Conservation (phyloP, 1,140 invertebrate genomes). For the Tetramorium simillimum region DNA sequence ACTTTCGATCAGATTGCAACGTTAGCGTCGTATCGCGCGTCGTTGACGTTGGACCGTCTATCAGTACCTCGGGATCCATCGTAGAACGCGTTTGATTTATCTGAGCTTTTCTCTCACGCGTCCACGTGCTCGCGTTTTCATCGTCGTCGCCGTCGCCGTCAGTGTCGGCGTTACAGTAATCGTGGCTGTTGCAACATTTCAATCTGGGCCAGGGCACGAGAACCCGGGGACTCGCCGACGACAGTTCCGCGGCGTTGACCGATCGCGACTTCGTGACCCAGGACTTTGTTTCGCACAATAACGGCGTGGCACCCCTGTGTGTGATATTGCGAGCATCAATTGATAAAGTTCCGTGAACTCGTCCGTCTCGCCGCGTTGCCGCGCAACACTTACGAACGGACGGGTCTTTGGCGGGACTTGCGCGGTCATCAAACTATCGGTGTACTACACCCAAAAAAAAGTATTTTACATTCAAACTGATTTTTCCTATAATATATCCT, state of each 20-base stretch:
- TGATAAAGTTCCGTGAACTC: slow-evolving; percentile 68
- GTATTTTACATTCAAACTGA: too few species aligned
- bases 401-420: background rate
- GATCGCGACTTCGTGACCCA: slow-evolving; percentile 68
- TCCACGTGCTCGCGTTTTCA: slow-evolving; percentile 42
- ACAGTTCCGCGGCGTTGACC: slow-evolving; percentile 50
- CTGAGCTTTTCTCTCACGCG: background rate
- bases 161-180: slow-evolving; percentile 75
- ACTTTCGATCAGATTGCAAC: slow-evolving; percentile 19
- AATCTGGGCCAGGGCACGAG: slow-evolving; percentile 72
- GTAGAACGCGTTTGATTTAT: background rate
- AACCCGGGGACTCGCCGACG: slow-evolving; percentile 57
- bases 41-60: background rate
- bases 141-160: slow-evolving; percentile 27
- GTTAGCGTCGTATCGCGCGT: slow-evolving; percentile 3
- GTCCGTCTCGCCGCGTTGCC: background rate
- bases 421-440: background rate
- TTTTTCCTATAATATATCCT: too few species aligned
- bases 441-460: too few species aligned
- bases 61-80: background rate
- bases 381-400: slow-evolving; percentile 23
- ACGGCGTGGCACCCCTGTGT: slow-evolving; percentile 73
- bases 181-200: slow-evolving; percentile 77
- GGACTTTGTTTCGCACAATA: slow-evolving; percentile 78
- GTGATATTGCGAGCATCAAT: slow-evolving; percentile 35